Percentiles rank a stretch among this genome's conserved stretches.
Conservation (phyloP, 2,113 vertebrate species). For the Argyrosomus japonicus region DNA sequence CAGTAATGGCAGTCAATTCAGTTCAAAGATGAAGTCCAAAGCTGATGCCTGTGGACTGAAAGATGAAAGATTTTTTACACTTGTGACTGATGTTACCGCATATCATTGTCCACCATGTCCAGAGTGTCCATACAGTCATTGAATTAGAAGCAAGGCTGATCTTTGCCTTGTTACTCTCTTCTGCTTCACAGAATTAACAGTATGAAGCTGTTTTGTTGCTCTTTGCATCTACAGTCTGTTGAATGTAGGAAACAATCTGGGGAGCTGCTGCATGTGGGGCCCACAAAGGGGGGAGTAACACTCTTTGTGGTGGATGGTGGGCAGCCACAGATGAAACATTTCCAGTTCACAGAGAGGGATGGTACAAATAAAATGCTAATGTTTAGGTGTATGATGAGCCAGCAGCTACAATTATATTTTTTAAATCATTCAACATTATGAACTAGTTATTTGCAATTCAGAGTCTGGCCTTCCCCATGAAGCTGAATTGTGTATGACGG, state of each 20-base stretch:
- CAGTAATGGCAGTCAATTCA: too few species aligned
- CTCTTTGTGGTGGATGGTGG: neutral
- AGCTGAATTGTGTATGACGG: constrained; percentile 16
- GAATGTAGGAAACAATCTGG: constrained; percentile 26
- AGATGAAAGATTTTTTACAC: neutral
- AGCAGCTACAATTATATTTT: neutral
- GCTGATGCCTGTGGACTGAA: neutral
- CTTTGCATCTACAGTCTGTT: constrained; percentile 10
- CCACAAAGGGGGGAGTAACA: constrained; percentile 12
- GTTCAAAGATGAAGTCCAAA: neutral
- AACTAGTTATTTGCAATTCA: constrained; percentile 27
- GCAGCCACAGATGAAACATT: constrained; percentile 18
- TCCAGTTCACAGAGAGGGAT: neutral
- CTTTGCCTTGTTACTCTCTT: too few species aligned
- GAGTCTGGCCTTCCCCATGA: constrained; percentile 28
- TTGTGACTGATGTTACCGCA: neutral
- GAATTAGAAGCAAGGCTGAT: neutral
- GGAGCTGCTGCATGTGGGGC: constrained; percentile 39
- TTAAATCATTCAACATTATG: constrained; percentile 43
- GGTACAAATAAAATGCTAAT: constrained; percentile 16
- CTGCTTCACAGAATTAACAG: neutral
- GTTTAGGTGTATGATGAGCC: neutral
- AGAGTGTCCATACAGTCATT: neutral
- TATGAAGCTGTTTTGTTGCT: constrained; percentile 3
- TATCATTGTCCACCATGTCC: neutral